A percentile compares a stretch with the other conserved stretches of the same genome.
phyloP scores from a whole-genome alignment of 2,888 invertebrate genomes.

The Ectropis crepuscularia region DNA sequence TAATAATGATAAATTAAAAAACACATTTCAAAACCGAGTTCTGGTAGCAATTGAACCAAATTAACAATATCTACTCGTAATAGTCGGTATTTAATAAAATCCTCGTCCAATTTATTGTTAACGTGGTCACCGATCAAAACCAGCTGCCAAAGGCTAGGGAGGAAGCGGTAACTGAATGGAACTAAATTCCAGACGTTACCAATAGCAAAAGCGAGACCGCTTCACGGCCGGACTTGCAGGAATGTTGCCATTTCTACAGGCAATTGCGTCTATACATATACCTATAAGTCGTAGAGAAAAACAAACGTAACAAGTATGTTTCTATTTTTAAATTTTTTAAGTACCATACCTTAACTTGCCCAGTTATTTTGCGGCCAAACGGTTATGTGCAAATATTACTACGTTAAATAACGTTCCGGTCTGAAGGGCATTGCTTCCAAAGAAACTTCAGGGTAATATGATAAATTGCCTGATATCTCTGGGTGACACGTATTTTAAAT shows the following conservation, averaged over 20 bases:
- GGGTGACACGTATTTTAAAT: too few species aligned
- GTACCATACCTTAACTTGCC: too few species aligned
- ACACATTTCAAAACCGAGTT: too few species aligned
- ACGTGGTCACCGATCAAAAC: slow-evolving; percentile 55
- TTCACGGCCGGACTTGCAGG: slow-evolving; percentile 64
- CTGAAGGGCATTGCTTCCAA: too few species aligned
- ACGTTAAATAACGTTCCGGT: too few species aligned
- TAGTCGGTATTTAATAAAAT: not conserved
- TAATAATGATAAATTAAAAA: too few species aligned
- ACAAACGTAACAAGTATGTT: not conserved
- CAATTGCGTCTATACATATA: slow-evolving; percentile 37
- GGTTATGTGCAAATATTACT: too few species aligned
- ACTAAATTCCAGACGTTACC: slow-evolving; percentile 78
- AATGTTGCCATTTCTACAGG: slow-evolving; percentile 58
- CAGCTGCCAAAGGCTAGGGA: slow-evolving; percentile 80
- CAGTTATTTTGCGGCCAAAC: too few species aligned
- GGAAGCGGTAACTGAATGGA: slow-evolving; percentile 82
- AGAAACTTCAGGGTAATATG: too few species aligned
- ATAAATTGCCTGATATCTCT: too few species aligned
- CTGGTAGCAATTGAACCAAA: not conserved
- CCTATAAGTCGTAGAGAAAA: not conserved
- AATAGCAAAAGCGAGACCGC: slow-evolving; percentile 57
- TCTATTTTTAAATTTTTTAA: too few species aligned
- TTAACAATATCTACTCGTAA: not conserved
- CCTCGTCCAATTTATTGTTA: not conserved